These are phyloP conservation scores for Augochlorella aurata DNA, from an alignment of 2,888 invertebrate genomes.

Conservation along the genomic window DNA sequence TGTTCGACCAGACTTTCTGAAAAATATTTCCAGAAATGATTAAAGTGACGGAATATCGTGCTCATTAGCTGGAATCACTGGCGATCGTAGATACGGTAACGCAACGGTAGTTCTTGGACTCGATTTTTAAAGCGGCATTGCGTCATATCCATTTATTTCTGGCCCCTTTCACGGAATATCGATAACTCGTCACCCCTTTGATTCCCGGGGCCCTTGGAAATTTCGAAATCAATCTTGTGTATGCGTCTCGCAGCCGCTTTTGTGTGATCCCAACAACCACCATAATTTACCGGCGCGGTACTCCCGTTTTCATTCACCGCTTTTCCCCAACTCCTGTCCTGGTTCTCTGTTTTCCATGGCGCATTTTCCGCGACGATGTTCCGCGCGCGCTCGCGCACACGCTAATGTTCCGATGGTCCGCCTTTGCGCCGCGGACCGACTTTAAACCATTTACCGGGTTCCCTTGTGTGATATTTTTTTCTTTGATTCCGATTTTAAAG, in stretches of 20 bases:
- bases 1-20: too few species aligned
- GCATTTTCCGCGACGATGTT: constrained; percentile 26
- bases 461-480: constrained; percentile 47
- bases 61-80: background rate
- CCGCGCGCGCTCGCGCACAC: background rate
- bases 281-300: constrained; percentile 54
- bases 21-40: too few species aligned
- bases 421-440: constrained; percentile 33
- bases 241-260: constrained; percentile 6
- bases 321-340: constrained; percentile 43
- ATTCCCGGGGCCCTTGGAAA: constrained; percentile 20
- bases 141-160: constrained; percentile 27
- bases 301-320: constrained; percentile 65
- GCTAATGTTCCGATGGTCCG: constrained; percentile 35
- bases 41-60: background rate
- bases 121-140: background rate
- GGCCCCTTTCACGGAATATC: constrained; percentile 2
- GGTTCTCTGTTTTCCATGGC: constrained; percentile 17
- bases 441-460: constrained; percentile 52
- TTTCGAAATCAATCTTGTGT: constrained; percentile 25
- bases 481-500: constrained; percentile 48
- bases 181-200: constrained; percentile 22
- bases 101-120: background rate
- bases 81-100: background rate
- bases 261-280: constrained; percentile 17